phyloP scores from a whole-genome alignment of 1,140 invertebrate species.

The Temnothorax longispinosus region DNA sequence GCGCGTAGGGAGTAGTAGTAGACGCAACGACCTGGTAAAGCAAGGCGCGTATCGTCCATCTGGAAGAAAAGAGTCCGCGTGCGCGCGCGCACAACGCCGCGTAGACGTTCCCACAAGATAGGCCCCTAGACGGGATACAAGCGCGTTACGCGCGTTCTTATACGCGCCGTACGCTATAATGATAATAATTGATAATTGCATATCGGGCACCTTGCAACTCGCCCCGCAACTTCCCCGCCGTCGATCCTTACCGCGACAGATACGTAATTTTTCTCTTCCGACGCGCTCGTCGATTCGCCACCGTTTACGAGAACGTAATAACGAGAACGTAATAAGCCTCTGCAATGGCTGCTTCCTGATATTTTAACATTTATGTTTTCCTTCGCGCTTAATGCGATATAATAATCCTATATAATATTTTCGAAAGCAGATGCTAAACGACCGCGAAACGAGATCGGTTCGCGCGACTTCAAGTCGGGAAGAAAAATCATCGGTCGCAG shows the following conservation, averaged over 20 bases:
- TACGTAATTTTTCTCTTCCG: background rate
- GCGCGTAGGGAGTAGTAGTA: constrained; percentile 30
- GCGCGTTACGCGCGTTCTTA: constrained; percentile 16
- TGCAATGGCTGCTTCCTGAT: background rate
- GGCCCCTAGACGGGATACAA: background rate
- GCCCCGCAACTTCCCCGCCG: background rate
- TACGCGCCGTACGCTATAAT: constrained; percentile 23
- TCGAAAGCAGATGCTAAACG: background rate
- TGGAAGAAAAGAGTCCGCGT: constrained; percentile 2
- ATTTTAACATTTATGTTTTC: background rate
- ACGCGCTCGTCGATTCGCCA: background rate
- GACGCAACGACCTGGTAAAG: constrained; percentile 31
- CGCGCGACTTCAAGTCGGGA: background rate
- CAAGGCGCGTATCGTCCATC: constrained; percentile 44
- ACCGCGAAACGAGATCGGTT: background rate
- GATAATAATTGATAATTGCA: constrained; percentile 41
- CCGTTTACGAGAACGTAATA: background rate
- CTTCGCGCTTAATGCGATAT: background rate
- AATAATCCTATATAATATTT: too few species aligned
- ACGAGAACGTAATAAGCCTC: background rate
- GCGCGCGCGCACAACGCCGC: background rate
- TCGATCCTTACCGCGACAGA: constrained; percentile 9
- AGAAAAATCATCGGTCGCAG: constrained; percentile 1
- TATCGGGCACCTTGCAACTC: constrained; percentile 1
- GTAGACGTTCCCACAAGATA: constrained; percentile 54